Conservation (phyloP, 1,140 invertebrate species). For the Diploscapter pachys region DNA sequence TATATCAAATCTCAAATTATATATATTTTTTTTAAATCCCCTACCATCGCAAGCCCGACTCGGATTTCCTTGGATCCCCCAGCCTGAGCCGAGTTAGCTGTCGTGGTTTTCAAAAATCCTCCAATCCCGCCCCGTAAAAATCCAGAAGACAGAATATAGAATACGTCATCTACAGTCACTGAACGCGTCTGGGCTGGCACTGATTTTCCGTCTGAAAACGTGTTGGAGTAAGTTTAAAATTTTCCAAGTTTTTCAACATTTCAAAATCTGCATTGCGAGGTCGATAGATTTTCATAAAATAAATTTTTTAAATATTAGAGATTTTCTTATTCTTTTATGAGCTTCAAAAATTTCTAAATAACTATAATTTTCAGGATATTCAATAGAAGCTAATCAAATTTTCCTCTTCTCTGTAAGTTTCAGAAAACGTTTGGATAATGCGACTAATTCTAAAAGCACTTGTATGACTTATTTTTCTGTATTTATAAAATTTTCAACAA, state of each 20-base stretch:
- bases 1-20: too few species aligned
- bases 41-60: constrained; percentile 71
- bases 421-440: too few species aligned
- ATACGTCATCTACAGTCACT: background rate
- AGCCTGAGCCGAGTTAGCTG: constrained; percentile 68
- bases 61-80: constrained; percentile 90
- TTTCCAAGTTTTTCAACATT: background rate
- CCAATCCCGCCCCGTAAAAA: constrained; percentile 6
- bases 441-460: too few species aligned
- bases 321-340: background rate
- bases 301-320: too few species aligned
- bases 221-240: background rate
- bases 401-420: background rate
- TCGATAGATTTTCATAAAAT: background rate
- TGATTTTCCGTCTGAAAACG: background rate
- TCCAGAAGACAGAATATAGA: background rate
- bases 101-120: constrained; percentile 63
- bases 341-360: background rate
- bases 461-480: too few species aligned
- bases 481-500: too few species aligned
- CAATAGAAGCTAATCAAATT: background rate
- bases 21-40: too few species aligned
- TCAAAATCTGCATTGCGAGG: too few species aligned
- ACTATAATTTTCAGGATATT: background rate
- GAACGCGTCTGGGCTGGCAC: background rate